A percentile compares a stretch with the other conserved stretches of the same genome.
These are phyloP conservation scores for Manis crassicaudata DNA, from an alignment of 2,797 vertebrate genomes.

Conservation along the genomic window DNA sequence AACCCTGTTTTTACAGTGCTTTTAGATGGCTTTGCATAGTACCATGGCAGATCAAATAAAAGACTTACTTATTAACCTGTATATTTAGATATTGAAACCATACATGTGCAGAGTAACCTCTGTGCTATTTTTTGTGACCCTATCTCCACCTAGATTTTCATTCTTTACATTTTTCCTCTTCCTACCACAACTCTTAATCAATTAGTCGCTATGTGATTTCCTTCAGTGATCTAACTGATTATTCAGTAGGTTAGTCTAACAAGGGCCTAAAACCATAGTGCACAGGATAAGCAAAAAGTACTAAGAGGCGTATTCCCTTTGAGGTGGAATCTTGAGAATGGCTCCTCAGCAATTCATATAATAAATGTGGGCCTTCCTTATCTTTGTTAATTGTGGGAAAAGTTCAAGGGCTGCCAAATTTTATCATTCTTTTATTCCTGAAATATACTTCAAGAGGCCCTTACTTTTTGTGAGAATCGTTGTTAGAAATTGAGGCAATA, in stretches of 20 bases:
- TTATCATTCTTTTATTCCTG: not conserved
- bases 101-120: not conserved
- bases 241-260: not conserved
- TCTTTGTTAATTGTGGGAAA: not conserved
- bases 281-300: not conserved
- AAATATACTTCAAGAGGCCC: not conserved
- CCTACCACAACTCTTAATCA: not conserved
- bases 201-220: not conserved
- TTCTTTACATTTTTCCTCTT: not conserved
- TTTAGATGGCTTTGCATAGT: not conserved
- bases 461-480: not conserved
- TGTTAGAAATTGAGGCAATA: not conserved
- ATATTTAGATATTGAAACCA: not conserved
- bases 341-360: not conserved
- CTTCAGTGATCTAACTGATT: not conserved
- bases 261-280: not conserved
- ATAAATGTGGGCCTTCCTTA: not conserved
- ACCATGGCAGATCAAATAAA: not conserved
- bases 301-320: not conserved
- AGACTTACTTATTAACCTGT: not conserved
- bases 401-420: not conserved
- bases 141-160: not conserved
- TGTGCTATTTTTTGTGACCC: not conserved
- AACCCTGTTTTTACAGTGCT: not conserved
- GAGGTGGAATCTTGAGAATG: conserved; percentile 15